Evolutionary conservation across 2,113 vertebrate species (phyloP).

Genomic region (Sitta europaea): DNA sequence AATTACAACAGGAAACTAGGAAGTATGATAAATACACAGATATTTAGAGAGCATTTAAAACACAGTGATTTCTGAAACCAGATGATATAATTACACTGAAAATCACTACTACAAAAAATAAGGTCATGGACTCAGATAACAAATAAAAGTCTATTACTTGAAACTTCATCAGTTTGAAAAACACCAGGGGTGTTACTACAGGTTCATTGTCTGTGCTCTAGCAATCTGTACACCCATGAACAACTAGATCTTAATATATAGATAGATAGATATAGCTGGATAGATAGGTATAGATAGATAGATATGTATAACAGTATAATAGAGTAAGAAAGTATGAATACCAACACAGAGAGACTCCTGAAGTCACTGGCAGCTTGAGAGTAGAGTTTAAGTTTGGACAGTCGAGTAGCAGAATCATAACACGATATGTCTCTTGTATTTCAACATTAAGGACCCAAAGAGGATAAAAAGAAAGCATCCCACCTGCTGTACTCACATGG

Average conservation of each 20-base stretch:
- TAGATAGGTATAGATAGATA: background rate
- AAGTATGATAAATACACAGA: background rate
- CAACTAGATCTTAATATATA: background rate
- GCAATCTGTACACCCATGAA: background rate
- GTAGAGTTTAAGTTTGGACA: background rate
- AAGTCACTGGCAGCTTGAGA: background rate
- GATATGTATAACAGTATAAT: rapidly evolving
- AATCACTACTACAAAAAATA: background rate
- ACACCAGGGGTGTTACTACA: background rate
- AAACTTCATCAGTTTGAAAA: background rate
- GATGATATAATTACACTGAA: background rate
- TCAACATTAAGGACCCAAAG: background rate
- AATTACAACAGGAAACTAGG: background rate
- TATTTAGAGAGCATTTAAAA: background rate
- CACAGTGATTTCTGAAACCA: background rate
- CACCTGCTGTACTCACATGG: background rate
- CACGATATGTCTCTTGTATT: background rate
- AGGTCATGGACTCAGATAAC: background rate
- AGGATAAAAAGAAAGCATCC: background rate
- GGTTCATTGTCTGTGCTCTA: background rate
- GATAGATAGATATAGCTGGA: background rate
- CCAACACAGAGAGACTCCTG: background rate
- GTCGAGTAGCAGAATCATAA: background rate
- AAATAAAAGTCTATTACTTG: background rate
- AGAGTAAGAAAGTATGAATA: background rate